Conservation (phyloP, 2,888 invertebrate genomes). For the Taphrorychus bicolor region DNA sequence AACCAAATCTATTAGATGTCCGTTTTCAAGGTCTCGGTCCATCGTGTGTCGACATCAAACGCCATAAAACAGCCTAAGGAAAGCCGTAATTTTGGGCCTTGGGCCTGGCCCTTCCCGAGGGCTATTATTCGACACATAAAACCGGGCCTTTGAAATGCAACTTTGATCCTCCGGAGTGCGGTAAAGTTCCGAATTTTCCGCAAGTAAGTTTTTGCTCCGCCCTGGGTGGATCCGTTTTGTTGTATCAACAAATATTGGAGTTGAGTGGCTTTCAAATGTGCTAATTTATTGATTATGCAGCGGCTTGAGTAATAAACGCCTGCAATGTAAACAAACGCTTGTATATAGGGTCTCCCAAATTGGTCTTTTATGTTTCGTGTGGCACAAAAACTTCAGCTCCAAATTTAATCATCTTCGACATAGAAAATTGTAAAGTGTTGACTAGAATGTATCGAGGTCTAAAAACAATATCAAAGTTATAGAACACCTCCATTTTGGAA, state of each 20-base stretch:
- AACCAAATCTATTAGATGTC: neutral
- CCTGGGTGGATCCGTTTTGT: neutral
- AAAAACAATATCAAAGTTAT: too few relatives aligned
- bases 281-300: too few relatives aligned
- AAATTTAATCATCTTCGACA: too few relatives aligned
- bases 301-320: too few relatives aligned
- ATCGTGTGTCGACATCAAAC: neutral
- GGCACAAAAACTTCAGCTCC: too few relatives aligned
- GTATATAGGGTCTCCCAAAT: too few relatives aligned
- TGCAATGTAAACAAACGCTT: too few relatives aligned
- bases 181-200: neutral
- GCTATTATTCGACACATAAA: neutral
- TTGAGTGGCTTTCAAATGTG: too few relatives aligned
- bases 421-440: too few relatives aligned
- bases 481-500: too few relatives aligned
- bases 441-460: too few relatives aligned
- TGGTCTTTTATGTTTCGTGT: too few relatives aligned
- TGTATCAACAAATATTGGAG: neutral
- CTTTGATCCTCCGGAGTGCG: conserved; percentile 4
- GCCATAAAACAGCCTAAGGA: neutral
- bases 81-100: neutral
- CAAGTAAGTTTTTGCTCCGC: neutral
- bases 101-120: neutral
- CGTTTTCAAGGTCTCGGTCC: neutral
- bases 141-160: neutral